Conservation (phyloP, 2,797 vertebrate genomes). For the Ctenopoma multispine region DNA sequence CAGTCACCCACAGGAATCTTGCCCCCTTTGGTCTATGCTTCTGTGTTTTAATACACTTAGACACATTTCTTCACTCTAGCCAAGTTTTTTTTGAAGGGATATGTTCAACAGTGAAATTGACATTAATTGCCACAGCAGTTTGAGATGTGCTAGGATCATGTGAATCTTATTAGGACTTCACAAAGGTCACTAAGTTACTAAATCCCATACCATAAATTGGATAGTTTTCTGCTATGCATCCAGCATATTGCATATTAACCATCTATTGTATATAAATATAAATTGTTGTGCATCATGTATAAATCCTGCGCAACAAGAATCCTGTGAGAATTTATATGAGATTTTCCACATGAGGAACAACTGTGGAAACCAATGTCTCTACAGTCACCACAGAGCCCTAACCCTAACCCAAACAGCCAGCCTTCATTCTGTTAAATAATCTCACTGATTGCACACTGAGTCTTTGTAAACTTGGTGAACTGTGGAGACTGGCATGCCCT, state of each 20-base stretch:
- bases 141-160: conserved; percentile 20
- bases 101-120: conserved; percentile 38
- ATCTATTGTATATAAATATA: conserved; percentile 20
- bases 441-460: conserved; percentile 61
- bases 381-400: conserved; percentile 34
- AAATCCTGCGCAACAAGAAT: conserved; percentile 30
- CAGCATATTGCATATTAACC: background rate
- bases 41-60: conserved; percentile 72
- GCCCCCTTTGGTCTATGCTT: conserved; percentile 66
- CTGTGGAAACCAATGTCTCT: conserved; percentile 24
- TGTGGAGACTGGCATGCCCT: conserved; percentile 70
- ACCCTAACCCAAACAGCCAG: conserved; percentile 60
- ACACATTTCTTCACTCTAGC: conserved; percentile 64
- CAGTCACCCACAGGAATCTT: conserved; percentile 71
- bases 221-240: background rate
- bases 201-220: background rate
- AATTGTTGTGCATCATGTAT: conserved; percentile 4
- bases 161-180: conserved; percentile 26
- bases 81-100: conserved; percentile 59
- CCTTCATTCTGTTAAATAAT: conserved; percentile 63
- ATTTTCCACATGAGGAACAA: conserved; percentile 44
- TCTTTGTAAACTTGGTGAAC: conserved; percentile 71
- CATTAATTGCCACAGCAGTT: conserved; percentile 26
- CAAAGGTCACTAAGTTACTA: conserved; percentile 19
- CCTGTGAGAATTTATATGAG: conserved; percentile 14